Evolutionary conservation across 64 coral and sea anemone species (phyloP), one percentile per base, ranked within the genome.

Genomic region (Montipora cactus): DNA sequence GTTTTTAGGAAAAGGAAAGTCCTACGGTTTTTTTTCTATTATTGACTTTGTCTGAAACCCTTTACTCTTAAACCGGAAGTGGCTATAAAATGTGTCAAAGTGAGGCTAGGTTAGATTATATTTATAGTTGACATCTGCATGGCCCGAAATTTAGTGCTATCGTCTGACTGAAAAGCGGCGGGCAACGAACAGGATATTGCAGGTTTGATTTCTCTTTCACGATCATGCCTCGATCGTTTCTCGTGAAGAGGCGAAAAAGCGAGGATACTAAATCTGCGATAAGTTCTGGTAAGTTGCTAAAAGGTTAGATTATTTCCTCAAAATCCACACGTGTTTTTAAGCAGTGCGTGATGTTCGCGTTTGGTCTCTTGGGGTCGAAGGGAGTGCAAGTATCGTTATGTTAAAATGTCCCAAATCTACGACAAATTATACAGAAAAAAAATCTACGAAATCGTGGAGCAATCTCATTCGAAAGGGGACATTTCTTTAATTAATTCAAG

Each of bases 221-320:
- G 82, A 85, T 85, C 82, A 92, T 92, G 90, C 90, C 90, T 19
- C 80, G 90, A 16, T 92, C 90, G 11, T 92, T 92, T 57, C 81
- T 92, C 53, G 90, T 92, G 51, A 92, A 92, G 19, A 81, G 90
- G 61, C 23, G 80, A 64, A 92, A 77, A 50, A 92, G 90, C 44
- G 69, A 51, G 48, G 44, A 73, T 81, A 13, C 70, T 13, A 81
- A 83, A 18, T 37, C 70, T n/a, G 37, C 28, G 47, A 21, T 20
- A 20, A 79, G 74, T 59, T 45, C 89, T 47, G 89, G 80, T 74
- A 82, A 81, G 68, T 70, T 70, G 37, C 20, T 19, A 47, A 49
- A 1, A 8, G 71, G 28, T 44, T 61, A 58, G 68, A 78, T 73
- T 80, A 28, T 80, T 28, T 67, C 44, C 46, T 46, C 58, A 25